phyloP scores from a whole-genome alignment of 2,113 vertebrate species.

The Cheirogaleus medius region DNA sequence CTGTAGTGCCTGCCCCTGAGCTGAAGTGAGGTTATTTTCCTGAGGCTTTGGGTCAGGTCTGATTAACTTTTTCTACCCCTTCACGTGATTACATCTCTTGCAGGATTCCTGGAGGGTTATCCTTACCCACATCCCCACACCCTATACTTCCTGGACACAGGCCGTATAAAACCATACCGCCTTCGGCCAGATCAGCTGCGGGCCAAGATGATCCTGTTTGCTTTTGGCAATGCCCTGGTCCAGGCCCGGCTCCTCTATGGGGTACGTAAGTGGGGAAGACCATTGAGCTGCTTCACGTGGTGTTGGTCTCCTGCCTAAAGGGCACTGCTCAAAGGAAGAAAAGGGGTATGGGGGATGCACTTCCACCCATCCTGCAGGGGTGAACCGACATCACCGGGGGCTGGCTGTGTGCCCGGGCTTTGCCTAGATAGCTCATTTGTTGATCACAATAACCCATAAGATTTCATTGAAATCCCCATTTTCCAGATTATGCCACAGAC shows the following conservation, averaged over 20 bases:
- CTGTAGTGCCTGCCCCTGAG: not conserved
- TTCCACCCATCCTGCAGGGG: not conserved
- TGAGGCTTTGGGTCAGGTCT: not conserved
- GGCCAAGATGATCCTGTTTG: conserved; percentile 79
- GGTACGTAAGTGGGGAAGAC: conserved; percentile 57
- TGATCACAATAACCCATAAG: not conserved
- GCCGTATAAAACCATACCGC: not conserved
- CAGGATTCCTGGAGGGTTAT: conserved; percentile 71
- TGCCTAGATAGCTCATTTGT: not conserved
- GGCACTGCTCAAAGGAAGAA: not conserved
- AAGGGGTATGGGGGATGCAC: fast-evolving
- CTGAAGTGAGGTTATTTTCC: not conserved
- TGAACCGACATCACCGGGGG: not conserved
- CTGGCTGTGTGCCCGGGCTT: not conserved
- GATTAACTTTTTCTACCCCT: not conserved
- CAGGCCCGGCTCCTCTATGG: conserved; percentile 72
- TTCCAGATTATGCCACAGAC: not conserved
- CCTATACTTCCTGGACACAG: conserved; percentile 69
- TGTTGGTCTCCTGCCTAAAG: not conserved
- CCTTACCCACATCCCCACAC: conserved; percentile 71
- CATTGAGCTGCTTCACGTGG: fast-evolving
- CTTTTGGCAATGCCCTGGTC: conserved; percentile 73
- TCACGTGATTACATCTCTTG: not conserved
- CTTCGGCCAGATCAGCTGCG: conserved; percentile 59
- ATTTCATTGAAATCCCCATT: not conserved